A percentile compares a stretch with the other conserved stretches of the same genome.
phyloP scores from a whole-genome alignment of 2,797 vertebrate species.

The Anguilla pacifica region DNA sequence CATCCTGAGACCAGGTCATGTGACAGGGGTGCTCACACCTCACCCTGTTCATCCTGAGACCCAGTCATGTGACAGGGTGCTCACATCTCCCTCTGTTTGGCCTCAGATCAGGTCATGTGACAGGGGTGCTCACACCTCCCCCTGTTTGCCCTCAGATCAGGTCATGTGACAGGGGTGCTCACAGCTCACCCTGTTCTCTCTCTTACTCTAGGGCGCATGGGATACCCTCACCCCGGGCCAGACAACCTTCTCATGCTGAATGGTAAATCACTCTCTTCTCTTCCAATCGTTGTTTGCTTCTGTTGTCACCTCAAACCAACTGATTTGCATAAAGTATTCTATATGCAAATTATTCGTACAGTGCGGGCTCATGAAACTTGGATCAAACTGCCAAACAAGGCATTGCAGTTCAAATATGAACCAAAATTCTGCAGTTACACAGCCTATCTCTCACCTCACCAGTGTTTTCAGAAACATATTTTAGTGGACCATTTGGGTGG shows the following conservation, averaged over 20 bases:
- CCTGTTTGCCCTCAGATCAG: neutral
- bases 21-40: neutral
- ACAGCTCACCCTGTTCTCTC: slow-evolving; percentile 4
- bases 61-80: too few relatives aligned
- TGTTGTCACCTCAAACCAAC: neutral
- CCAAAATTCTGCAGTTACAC: too few relatives aligned
- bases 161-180: too few relatives aligned
- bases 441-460: too few relatives aligned
- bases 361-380: too few relatives aligned
- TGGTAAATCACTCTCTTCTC: slow-evolving; percentile 80
- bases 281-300: slow-evolving; percentile 25
- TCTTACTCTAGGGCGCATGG: slow-evolving; percentile 85
- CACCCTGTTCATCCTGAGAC: neutral
- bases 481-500: too few relatives aligned
- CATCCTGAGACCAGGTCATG: neutral
- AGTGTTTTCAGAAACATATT: too few relatives aligned
- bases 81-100: neutral
- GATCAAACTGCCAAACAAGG: too few relatives aligned
- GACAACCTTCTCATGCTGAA: slow-evolving; percentile 98
- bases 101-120: neutral
- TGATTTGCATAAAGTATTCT: too few relatives aligned
- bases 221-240: slow-evolving; percentile 91
- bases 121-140: neutral
- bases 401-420: too few relatives aligned
- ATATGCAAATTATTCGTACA: too few relatives aligned